Conservation (phyloP, 2,113 vertebrate species). For the Trinectes maculatus region DNA sequence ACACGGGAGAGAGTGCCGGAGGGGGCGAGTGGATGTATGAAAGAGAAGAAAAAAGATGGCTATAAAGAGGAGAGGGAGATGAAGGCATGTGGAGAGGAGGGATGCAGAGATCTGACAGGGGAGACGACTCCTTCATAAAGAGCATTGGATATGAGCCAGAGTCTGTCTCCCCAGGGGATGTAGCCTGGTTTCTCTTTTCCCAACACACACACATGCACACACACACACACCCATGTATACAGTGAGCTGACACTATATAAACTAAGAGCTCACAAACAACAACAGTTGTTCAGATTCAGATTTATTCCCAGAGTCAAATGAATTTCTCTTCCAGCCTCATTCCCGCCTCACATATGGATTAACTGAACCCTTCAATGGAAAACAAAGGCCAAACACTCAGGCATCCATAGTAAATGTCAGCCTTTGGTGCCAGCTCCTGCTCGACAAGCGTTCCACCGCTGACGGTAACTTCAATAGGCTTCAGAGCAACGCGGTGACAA, state of each 20-base stretch:
- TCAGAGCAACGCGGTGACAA: constrained; percentile 15
- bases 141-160: constrained; percentile 76
- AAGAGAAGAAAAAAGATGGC: constrained; percentile 52
- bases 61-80: constrained; percentile 56
- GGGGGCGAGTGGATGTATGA: constrained; percentile 50
- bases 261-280: neutral
- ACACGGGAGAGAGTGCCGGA: constrained; percentile 45
- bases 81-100: constrained; percentile 45
- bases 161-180: constrained; percentile 65
- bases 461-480: neutral
- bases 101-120: constrained; percentile 62
- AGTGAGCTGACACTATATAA: neutral
- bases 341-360: neutral
- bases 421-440: neutral
- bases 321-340: neutral
- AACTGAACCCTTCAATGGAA: constrained; percentile 1
- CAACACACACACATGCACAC: neutral
- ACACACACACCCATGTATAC: neutral
- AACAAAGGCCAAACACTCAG: neutral
- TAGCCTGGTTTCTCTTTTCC: constrained; percentile 67
- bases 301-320: constrained; percentile 6
- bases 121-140: constrained; percentile 72
- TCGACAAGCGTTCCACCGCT: neutral
- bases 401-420: constrained; percentile 17
- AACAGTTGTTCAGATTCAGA: neutral